Evolutionary conservation across 2,888 invertebrate genomes (phyloP).

Genomic region (Enchytraeus crypticus): DNA sequence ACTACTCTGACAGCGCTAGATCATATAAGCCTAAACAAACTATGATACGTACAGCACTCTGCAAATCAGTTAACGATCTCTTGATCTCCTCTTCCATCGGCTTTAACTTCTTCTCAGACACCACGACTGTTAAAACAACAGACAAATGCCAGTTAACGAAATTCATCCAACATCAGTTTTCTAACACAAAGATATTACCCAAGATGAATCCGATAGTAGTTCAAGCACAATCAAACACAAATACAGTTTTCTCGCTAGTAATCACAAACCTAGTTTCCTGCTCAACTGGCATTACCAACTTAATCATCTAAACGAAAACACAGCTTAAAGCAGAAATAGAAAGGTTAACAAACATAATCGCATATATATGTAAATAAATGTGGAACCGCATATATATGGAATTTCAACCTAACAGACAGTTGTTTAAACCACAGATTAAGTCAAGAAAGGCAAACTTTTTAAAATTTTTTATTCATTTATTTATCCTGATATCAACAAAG

Average conservation of each 20-base stretch:
- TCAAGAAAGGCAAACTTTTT: too few relatives aligned
- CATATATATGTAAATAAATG: neutral
- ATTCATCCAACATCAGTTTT: neutral
- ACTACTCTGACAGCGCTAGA: too few relatives aligned
- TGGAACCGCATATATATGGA: too few relatives aligned
- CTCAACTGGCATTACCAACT: neutral
- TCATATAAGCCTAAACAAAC: too few relatives aligned
- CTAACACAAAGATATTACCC: neutral
- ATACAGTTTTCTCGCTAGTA: neutral
- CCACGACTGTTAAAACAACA: conserved; percentile 60
- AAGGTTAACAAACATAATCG: neutral
- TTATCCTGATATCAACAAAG: too few relatives aligned
- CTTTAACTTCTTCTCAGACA: conserved; percentile 51
- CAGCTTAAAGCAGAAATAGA: neutral
- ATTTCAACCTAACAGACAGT: too few relatives aligned
- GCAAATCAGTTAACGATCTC: conserved; percentile 32
- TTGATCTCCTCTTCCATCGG: conserved; percentile 64
- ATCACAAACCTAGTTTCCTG: neutral
- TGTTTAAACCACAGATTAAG: too few relatives aligned
- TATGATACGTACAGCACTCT: conserved; percentile 32
- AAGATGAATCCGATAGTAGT: neutral
- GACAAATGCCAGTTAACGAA: neutral
- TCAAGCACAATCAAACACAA: neutral
- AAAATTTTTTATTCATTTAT: too few relatives aligned
- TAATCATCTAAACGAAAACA: neutral